Evolutionary conservation across 2,888 invertebrate species (phyloP), one percentile per base, ranked within the genome.

Genomic region (Poecilus cupreus): DNA sequence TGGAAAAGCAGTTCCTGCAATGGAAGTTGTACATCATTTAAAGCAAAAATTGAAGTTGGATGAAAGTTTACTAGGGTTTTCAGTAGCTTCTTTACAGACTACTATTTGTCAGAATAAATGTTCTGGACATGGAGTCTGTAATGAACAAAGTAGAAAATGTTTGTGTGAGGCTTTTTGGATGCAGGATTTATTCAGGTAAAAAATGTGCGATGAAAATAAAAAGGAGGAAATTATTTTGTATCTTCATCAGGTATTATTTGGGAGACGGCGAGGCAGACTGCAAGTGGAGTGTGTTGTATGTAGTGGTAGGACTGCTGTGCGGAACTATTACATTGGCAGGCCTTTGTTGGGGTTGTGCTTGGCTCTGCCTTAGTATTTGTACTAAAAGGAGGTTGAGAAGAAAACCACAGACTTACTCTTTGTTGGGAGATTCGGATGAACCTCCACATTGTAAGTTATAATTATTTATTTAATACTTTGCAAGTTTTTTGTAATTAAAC

Each of bases 91-190:
- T 84, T 92, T 97, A 78, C 95, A 97, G 86, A 96, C 97, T 1
- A 92, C 93, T 39, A 93, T 97, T 80, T 98, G 98, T 87, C 97
- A 98, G 86, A 97, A 97, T 90, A 92, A 95, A 88, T 98, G 98
- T 90, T 97, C 97, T 46, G 95, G 95, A 60, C 98, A 98, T 89
- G 98, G 98, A 76, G 92, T 92, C 39, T 98, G 98, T 90, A 94
- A 97, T 88, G 94, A 94, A 87, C 93, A 94, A 84, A 93, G 96
- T 4, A 92, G 97, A 85, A 92, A 93, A 79, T 98, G 98, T 87
- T 92, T 95, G 85, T 98, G 98, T 89, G 97, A 98, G 89, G 96
- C 97, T 18, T 98, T 98, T 91, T 98, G 98, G 98, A 98, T 98
- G 97, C 95, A 96, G 88, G 87, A 87, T 84, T 82, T 82, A 72